Base-by-base conservation (phyloP, 2,113 vertebrate species). In the Tapirus terrestris region DNA sequence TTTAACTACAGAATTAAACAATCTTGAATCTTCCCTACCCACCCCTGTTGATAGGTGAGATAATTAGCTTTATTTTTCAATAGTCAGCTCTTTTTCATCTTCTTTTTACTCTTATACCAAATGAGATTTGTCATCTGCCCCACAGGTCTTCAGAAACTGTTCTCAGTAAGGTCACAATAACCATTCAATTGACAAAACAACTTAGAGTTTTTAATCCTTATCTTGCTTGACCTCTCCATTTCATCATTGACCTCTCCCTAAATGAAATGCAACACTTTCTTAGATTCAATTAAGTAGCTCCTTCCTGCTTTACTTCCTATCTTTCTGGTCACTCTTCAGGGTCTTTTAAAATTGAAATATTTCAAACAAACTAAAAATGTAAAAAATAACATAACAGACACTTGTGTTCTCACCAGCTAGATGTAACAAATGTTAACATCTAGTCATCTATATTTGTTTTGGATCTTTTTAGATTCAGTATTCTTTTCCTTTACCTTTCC, bases 281-380 rank as follows among this genome's bases (percentile, higher is more conserved):
- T 83, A 43, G 79, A 80, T 79, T 96, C 58, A 81, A 29, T 56
- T 96, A 58, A 70, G 79, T 53, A 85, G 14, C 13, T 51, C 11
- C 4, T 21, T 94, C 36, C 45, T 76, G n/a, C 21, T 83, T 81
- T 89, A 68, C 11, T 86, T 73, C 29, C 13, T 58, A 11, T 68
- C 72, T 68, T 87, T 86, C 43, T 84, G 65, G 58, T 67, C n/a
- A 85, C 29, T 80, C 25, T 5, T 91, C 11, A 65, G 39, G 8
- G 10, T 85, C n/a, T 87, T 79, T 21, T n/a, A 95, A 89, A 93
- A 43, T 89, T 72, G 43, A 77, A 87, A 91, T 79, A 86, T 95
- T 83, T 93, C 45, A 73, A 95, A 58, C 16, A 75, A 91, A 81
- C 13, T 68, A 23, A 53, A 82, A 87, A 16, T 63, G 8, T 65